Conservation (phyloP, 2,888 invertebrate species). For the Lochmaea capreae region DNA sequence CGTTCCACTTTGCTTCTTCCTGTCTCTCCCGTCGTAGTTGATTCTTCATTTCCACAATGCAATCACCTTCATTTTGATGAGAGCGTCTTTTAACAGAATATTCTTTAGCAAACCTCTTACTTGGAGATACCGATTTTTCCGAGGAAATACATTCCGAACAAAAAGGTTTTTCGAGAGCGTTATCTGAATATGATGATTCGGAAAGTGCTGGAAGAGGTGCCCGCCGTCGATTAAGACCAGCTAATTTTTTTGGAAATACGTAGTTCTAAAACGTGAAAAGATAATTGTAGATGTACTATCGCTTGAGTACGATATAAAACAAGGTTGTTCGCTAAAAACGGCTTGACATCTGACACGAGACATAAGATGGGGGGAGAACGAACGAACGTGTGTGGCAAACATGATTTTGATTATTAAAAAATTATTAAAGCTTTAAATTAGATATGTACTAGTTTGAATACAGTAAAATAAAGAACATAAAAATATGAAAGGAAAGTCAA, state of each 20-base stretch:
- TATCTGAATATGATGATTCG: constrained; percentile 1
- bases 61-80: neutral
- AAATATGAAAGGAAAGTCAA: no score
- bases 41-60: neutral
- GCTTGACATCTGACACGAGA: no score
- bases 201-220: neutral
- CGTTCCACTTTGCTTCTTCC: neutral
- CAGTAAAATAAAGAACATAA: no score
- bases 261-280: neutral
- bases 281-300: neutral
- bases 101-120: neutral
- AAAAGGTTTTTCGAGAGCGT: neutral
- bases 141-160: neutral
- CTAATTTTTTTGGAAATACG: neutral
- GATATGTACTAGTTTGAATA: no score
- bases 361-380: no score
- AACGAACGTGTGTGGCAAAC: no score
- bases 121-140: neutral
- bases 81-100: neutral
- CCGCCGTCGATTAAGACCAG: neutral
- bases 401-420: no score
- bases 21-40: neutral
- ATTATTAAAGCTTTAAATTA: no score
- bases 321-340: no score
- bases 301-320: no score